phyloP scores from a whole-genome alignment of 1,140 invertebrate genomes.

The Planococcus citri region DNA sequence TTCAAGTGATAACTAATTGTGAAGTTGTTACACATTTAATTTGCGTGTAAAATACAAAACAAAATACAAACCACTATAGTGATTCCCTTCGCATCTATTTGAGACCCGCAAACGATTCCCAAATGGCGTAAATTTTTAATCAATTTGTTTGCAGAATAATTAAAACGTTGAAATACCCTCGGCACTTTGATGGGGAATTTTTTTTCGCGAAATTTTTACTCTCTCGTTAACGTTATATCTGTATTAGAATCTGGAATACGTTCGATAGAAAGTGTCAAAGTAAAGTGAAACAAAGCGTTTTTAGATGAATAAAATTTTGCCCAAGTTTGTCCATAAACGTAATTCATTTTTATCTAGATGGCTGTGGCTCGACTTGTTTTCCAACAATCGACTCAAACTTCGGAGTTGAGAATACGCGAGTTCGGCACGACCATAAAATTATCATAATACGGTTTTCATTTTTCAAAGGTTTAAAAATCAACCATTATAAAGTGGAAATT shows the following conservation, averaged over 20 bases:
- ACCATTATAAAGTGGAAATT: not conserved
- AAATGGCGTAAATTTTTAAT: too few species aligned
- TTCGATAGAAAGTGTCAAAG: not conserved
- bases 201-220: too few species aligned
- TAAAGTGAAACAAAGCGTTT: constrained; percentile 19
- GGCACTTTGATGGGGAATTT: too few species aligned
- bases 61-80: too few species aligned
- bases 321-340: constrained; percentile 15
- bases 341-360: constrained; percentile 5
- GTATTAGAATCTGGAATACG: too few species aligned
- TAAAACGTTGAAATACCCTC: too few species aligned
- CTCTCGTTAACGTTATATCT: too few species aligned
- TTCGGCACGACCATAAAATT: constrained; percentile 11
- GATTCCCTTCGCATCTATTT: too few species aligned
- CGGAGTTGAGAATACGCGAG: not conserved
- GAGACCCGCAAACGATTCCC: too few species aligned
- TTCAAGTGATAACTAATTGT: not conserved
- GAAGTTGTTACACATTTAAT: too few species aligned
- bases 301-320: not conserved
- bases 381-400: not conserved
- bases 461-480: not conserved
- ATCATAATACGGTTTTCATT: constrained; percentile 14
- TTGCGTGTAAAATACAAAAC: too few species aligned
- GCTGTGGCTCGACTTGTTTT: not conserved
- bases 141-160: too few species aligned